Evolutionary conservation across 2,113 vertebrate genomes (phyloP).

Genomic region (Plectropomus leopardus): DNA sequence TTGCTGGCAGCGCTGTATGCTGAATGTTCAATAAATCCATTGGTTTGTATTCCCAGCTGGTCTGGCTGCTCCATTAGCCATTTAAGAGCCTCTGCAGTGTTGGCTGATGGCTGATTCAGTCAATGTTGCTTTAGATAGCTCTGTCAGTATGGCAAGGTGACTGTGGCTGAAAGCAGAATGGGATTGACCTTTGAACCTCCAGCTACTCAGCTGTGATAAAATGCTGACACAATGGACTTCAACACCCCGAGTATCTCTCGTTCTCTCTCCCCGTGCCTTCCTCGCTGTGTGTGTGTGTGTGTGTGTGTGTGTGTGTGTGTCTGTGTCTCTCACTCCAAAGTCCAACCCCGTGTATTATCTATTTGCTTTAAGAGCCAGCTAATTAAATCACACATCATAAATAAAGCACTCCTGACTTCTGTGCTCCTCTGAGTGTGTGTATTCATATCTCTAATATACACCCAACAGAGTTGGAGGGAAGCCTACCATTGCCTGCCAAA

Average conservation of each 20-base stretch:
- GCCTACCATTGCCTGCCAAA: conserved; percentile 77
- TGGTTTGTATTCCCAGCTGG: conserved; percentile 64
- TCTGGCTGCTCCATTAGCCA: conserved; percentile 71
- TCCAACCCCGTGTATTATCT: conserved; percentile 72
- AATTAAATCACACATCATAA: conserved; percentile 87
- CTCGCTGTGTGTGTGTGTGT: neutral
- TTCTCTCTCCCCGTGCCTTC: neutral
- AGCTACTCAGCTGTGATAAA: conserved; percentile 76
- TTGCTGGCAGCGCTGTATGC: conserved; percentile 51
- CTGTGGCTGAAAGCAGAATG: conserved; percentile 68
- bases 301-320: too few relatives aligned
- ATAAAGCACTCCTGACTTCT: conserved; percentile 68
- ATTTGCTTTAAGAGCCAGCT: conserved; percentile 75
- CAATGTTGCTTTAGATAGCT: conserved; percentile 72
- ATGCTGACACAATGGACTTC: conserved; percentile 72
- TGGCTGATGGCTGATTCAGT: conserved; percentile 73
- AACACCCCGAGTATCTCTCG: conserved; percentile 30
- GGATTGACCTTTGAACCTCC: conserved; percentile 74
- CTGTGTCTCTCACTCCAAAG: conserved; percentile 11
- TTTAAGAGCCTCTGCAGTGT: conserved; percentile 71
- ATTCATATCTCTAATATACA: conserved; percentile 42
- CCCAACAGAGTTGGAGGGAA: conserved; percentile 53
- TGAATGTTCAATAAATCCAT: conserved; percentile 74
- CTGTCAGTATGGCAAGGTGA: conserved; percentile 74
- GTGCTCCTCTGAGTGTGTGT: conserved; percentile 27